Base-by-base conservation (phyloP, 2,888 invertebrate genomes). In the Leptopilina syphax region DNA sequence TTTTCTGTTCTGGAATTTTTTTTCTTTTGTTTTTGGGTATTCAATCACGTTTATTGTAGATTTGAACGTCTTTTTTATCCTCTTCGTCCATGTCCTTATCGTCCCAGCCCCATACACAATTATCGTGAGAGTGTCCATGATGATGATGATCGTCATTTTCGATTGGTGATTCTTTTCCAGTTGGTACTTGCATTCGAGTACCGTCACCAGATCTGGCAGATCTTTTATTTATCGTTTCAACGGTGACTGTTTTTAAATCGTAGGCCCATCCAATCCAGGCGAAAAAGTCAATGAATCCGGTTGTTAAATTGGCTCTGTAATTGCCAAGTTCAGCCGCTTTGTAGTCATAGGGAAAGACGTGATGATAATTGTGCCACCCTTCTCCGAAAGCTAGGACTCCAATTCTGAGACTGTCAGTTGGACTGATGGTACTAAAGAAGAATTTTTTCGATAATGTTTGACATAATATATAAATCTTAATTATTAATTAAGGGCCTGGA, bases 301-400 rank as follows among this genome's bases (percentile, higher is more conserved):
- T 95, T 0, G 95, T 94, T 84, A 92, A 87, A 88, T 95, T 95
- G 12, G 93, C 93, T n/a, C 93, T 92, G 90, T 95, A 95, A 87
- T 94, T 93, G 76, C 95, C 95, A 44, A 96, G 93, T 88, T 96
- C 96, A 34, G 95, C 95, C 85, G 96, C 95, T 86, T 95, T 96
- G 93, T 96, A 96, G 89, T 96, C 96, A 95, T 96, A 96, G 0
- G 97, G 97, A 92, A 97, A 97, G 27, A 96, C 95, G 91, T 97
- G 97, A 87, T 97, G 97, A 91, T 97, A 97, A 92, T 97, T 97
- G 92, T 97, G 97, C 95, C 96, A 97, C 12, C 97, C 97, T 89
- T 96, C 96, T 27, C 96, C 96, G 68, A 95, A 93, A 0, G 96
- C 95, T 63, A 94, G 92, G 8, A 95, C 91, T 0, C 95, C 95